Percentiles rank a stretch among this genome's conserved stretches.
Evolutionary conservation across 2,797 vertebrate genomes (phyloP).

Genomic region (Brotula barbata): DNA sequence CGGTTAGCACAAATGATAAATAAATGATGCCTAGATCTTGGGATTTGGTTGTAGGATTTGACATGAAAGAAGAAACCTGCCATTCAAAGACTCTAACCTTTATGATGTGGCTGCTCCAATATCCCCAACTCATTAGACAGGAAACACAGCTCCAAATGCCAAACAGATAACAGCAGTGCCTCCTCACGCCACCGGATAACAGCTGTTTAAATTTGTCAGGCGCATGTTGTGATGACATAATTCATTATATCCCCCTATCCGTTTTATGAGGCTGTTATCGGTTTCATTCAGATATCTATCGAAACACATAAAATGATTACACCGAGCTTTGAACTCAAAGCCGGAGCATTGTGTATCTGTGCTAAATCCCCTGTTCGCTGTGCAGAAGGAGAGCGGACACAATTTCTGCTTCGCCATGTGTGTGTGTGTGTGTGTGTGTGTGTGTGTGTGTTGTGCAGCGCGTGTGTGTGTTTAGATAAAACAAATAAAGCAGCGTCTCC

Average conservation of each 20-base stretch:
- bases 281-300: conserved; percentile 63
- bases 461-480: conserved; percentile 23
- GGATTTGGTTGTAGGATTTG: conserved; percentile 29
- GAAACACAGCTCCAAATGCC: conserved; percentile 53
- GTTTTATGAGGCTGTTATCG: conserved; percentile 66
- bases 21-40: conserved; percentile 35
- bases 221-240: conserved; percentile 64
- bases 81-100: conserved; percentile 28
- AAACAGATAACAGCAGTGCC: conserved; percentile 49
- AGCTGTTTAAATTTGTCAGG: conserved; percentile 62
- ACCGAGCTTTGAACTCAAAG: conserved; percentile 61
- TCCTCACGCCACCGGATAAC: conserved; percentile 45
- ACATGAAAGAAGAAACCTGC: conserved; percentile 41
- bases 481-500: not conserved
- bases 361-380: conserved; percentile 45
- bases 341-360: conserved; percentile 40
- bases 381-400: conserved; percentile 18
- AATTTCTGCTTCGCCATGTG: conserved; percentile 13
- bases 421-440: conserved; percentile 16
- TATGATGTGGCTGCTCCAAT: conserved; percentile 33
- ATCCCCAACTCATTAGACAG: conserved; percentile 63
- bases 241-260: conserved; percentile 64
- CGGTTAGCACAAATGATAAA: conserved; percentile 14
- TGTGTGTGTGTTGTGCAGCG: conserved; percentile 5
- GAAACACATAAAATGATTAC: conserved; percentile 66